These are phyloP conservation scores for Lerema accius DNA, from an alignment of 1,140 invertebrate genomes.

Conservation along the genomic window DNA sequence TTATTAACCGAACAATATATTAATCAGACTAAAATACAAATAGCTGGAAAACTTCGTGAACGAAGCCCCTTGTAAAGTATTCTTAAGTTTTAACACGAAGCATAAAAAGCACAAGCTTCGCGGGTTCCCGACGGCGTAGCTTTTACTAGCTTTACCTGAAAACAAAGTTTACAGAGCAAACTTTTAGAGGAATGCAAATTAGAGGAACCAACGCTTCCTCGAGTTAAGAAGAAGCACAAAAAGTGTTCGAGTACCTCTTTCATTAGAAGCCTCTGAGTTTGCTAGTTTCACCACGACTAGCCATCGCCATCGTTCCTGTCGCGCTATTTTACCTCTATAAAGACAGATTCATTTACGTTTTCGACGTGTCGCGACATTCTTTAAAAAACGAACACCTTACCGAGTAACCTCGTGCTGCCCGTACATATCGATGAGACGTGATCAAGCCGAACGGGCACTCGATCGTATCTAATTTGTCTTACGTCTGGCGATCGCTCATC, in stretches of 20 bases:
- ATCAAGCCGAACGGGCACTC: neutral
- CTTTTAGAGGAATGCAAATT: slow-evolving; percentile 27
- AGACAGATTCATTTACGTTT: neutral
- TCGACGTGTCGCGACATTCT: neutral
- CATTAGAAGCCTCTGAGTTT: slow-evolving; percentile 9
- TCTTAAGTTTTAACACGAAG: slow-evolving; percentile 1
- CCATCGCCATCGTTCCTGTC: no score
- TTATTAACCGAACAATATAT: no score
- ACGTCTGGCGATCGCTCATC: neutral
- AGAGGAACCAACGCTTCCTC: slow-evolving; percentile 20
- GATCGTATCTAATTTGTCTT: slow-evolving; percentile 4
- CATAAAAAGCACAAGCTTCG: neutral
- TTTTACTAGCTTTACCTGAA: slow-evolving; percentile 10
- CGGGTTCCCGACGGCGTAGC: slow-evolving; percentile 4
- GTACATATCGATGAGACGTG: no score
- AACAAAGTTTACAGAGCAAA: slow-evolving; percentile 24
- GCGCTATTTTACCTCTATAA: no score
- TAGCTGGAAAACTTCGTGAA: no score
- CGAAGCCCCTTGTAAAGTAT: neutral
- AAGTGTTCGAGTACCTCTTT: neutral
- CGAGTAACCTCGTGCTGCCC: no score
- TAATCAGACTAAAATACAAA: no score
- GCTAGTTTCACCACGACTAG: slow-evolving; percentile 1
- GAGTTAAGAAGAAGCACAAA: slow-evolving; percentile 15
- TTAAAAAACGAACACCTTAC: neutral